These are phyloP conservation scores for Nymphalis io DNA, from an alignment of 1,140 invertebrate species.

Conservation along the genomic window DNA sequence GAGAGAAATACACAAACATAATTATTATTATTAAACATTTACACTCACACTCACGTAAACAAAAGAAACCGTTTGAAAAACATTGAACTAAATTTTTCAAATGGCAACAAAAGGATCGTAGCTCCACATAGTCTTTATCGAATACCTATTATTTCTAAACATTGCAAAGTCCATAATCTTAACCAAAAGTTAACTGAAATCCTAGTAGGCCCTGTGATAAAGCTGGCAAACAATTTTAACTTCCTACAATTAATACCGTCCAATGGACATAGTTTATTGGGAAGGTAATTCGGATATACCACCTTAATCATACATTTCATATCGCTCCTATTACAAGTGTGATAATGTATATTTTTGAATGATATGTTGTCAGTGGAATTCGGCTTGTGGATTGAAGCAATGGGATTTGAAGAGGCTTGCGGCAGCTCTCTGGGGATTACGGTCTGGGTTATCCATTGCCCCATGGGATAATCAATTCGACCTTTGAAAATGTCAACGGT, in stretches of 20 bases:
- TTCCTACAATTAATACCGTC: conserved; percentile 1
- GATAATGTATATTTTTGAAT: not conserved
- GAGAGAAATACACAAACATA: too few species aligned
- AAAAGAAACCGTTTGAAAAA: too few species aligned
- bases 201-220: not conserved
- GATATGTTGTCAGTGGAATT: not conserved
- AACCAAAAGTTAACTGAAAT: conserved; percentile 1
- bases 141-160: not conserved
- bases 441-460: conserved; percentile 17
- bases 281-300: not conserved
- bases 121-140: too few species aligned
- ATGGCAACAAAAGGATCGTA: too few species aligned
- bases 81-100: too few species aligned
- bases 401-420: conserved; percentile 17
- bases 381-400: not conserved
- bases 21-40: too few species aligned
- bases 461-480: conserved; percentile 10
- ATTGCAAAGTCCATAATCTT: not conserved
- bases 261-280: conserved; percentile 7
- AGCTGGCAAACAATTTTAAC: conserved; percentile 5
- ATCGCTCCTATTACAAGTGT: not conserved
- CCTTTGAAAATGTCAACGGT: conserved; percentile 4
- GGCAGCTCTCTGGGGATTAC: conserved; percentile 10
- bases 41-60: too few species aligned
- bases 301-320: not conserved